These are phyloP conservation scores for Spinus olivaceus DNA, from an alignment of 2,797 vertebrate species.

Conservation along the genomic window DNA sequence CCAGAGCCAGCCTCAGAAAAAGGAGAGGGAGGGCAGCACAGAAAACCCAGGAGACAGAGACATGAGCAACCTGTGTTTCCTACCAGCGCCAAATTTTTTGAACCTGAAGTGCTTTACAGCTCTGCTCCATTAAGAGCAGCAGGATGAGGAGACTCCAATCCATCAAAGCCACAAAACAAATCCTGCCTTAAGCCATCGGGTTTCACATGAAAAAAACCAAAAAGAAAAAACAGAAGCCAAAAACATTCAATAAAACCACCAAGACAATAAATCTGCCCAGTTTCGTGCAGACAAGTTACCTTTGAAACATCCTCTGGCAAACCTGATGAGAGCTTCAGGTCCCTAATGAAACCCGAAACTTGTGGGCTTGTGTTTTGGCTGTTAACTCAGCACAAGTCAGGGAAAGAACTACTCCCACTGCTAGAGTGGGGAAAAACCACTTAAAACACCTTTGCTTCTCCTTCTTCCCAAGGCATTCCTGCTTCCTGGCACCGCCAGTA, in stretches of 20 bases:
- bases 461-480: background rate
- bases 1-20: background rate
- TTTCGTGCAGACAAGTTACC: slow-evolving; percentile 7
- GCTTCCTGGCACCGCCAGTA: background rate
- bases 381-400: background rate
- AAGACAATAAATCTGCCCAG: slow-evolving; percentile 49
- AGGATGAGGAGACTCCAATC: background rate
- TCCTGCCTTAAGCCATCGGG: slow-evolving; percentile 7
- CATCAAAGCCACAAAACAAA: slow-evolving; percentile 49
- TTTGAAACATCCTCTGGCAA: slow-evolving; percentile 47
- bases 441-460: background rate
- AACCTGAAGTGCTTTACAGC: background rate
- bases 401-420: background rate
- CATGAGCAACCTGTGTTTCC: rapidly evolving
- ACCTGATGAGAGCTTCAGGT: slow-evolving; percentile 12
- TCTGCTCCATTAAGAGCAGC: background rate
- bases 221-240: slow-evolving; percentile 53
- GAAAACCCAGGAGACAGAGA: background rate
- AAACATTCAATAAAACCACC: slow-evolving; percentile 27
- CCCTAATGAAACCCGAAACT: slow-evolving; percentile 31
- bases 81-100: background rate
- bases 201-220: background rate
- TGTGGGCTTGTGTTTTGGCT: background rate
- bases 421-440: rapidly evolving
- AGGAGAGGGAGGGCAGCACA: background rate